Base-by-base conservation (phyloP, 1,140 invertebrate species). In the Scaptomyza graminum region DNA sequence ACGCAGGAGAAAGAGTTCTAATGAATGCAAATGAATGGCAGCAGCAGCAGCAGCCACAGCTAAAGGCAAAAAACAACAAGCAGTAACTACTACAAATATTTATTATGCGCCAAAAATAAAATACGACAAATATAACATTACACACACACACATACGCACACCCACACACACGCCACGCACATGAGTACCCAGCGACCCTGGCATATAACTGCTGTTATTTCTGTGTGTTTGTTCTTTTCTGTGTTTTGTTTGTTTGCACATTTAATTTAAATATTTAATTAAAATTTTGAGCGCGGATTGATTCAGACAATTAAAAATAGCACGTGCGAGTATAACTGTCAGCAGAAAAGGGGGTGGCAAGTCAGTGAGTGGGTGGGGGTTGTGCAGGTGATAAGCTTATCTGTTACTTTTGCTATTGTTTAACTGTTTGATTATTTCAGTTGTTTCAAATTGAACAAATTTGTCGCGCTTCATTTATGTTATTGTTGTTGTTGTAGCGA, bases 221-320 rank as follows among this genome's bases (percentile, higher is more conserved):
- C 46, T 44, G 51, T 41, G 44, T 49, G 49, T 61, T 28, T 65
- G 71, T 25, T 67, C n/a, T 55, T 47, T 50, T 56, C 28, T 51
- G 28, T 22, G 61, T 25, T 59, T 60, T 82, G 62, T 64, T 83
- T 83, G 79, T 68, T 71, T 72, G 71, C 54, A 61, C 63, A 76
- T 84, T 83, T 84, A 64, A 83, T 83, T 83, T 85, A 81, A 85
- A 85, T 85, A 85, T 85, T 85, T 85, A 85, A 85, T 85, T 85
- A 87, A 81, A 85, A 85, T 87, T 81, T 81, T 61, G 77, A 85
- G 82, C 82, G 82, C 78, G 82, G 64, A 85, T 85, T 85, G 82
- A 85, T 85, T 85, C 82, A 87, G 56, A 87, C 82, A 85, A 85
- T 85, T 87, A 87, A 87, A 85, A 81, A 69, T 69, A 50, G 66